phyloP scores from a whole-genome alignment of 2,113 vertebrate species.

The Boulengeromyrus knoepffleri region DNA sequence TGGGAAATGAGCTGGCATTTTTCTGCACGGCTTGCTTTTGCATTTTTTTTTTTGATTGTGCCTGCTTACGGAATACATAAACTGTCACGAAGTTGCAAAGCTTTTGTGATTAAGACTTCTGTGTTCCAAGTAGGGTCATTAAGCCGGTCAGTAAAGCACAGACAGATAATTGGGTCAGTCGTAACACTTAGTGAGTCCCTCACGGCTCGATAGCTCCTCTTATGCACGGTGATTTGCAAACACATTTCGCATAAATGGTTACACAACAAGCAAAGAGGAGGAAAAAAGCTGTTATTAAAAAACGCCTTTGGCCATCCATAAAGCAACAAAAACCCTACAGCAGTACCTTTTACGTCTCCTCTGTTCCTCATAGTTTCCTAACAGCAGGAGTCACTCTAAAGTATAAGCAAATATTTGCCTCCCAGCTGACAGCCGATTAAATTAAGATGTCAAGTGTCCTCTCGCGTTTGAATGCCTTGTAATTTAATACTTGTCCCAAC shows the following conservation, averaged over 20 bases:
- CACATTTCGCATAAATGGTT: background rate
- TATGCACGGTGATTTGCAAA: background rate
- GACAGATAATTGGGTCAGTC: background rate
- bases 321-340: background rate
- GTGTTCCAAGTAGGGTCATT: background rate
- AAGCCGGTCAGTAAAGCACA: background rate
- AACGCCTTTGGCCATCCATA: background rate
- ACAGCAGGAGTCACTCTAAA: background rate
- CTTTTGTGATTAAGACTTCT: background rate
- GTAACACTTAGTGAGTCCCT: background rate
- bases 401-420: background rate
- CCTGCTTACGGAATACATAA: background rate
- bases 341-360: background rate
- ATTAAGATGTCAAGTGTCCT: background rate
- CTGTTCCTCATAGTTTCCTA: background rate
- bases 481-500: background rate
- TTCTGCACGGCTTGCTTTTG: background rate
- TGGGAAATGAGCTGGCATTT: background rate
- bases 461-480: background rate
- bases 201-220: background rate
- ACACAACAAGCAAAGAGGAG: background rate
- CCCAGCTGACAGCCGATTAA: background rate
- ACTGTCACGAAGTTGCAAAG: background rate
- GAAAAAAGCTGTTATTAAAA: background rate
- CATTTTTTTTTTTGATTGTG: background rate